These are phyloP conservation scores for Linepithema humile DNA, from an alignment of 1,140 invertebrate genomes.

Conservation along the genomic window DNA sequence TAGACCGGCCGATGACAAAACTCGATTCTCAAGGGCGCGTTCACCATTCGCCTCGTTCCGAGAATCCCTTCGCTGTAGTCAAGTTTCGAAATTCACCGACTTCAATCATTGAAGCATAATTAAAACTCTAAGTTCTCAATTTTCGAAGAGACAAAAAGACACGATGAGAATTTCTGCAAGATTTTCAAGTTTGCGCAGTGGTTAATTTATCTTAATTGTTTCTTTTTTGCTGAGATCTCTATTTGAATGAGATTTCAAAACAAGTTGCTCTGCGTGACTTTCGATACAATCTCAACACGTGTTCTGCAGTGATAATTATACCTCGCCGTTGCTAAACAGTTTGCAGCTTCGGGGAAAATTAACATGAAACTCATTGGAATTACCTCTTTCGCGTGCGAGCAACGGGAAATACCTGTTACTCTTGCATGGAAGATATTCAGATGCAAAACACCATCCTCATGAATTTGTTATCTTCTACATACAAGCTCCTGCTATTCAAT, in stretches of 20 bases:
- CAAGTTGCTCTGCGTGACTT: not conserved
- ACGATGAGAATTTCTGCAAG: not conserved
- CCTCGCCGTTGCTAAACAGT: not conserved
- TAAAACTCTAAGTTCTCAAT: not conserved
- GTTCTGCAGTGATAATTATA: conserved; percentile 23
- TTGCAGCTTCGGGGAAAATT: conserved; percentile 44
- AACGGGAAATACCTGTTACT: conserved; percentile 13
- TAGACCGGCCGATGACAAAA: conserved; percentile 60
- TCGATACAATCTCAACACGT: conserved; percentile 1
- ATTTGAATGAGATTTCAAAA: conserved; percentile 3
- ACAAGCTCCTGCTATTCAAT: not conserved
- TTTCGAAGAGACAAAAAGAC: not conserved
- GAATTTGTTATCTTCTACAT: not conserved
- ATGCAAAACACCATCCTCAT: conserved; percentile 13
- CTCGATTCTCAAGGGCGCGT: conserved; percentile 48
- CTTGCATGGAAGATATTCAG: not conserved
- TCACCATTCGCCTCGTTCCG: conserved; percentile 1
- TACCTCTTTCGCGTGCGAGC: conserved; percentile 35
- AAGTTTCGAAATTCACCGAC: not conserved
- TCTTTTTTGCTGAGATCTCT: not conserved
- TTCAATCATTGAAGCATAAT: not conserved
- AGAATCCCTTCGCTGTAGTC: conserved; percentile 36
- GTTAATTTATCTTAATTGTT: not conserved
- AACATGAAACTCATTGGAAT: conserved; percentile 33
- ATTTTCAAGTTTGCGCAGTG: not conserved